Evolutionary conservation across 2,888 invertebrate species (phyloP).

Genomic region (Hecatera dysodea): DNA sequence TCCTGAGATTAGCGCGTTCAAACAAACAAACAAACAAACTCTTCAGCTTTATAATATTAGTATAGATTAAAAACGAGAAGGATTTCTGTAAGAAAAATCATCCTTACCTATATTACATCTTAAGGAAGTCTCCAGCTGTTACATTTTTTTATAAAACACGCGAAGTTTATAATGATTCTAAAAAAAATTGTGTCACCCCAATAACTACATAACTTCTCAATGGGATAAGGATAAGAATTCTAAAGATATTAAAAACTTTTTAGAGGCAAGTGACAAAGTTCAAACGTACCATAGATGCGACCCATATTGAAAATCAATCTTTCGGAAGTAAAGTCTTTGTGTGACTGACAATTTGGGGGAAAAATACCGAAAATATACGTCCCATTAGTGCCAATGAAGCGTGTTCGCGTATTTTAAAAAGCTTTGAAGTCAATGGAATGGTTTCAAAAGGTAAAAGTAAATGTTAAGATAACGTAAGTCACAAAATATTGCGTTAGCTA

Average conservation of each 20-base stretch:
- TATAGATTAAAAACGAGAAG: no score
- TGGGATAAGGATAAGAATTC: conserved; percentile 25
- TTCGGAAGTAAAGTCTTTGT: conserved; percentile 71
- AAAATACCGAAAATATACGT: conserved; percentile 30
- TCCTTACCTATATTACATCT: no score
- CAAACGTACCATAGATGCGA: conserved; percentile 56
- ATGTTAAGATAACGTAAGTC: neutral
- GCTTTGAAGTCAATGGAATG: neutral
- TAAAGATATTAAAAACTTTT: conserved; percentile 34
- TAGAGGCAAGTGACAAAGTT: conserved; percentile 47
- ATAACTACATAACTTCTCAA: conserved; percentile 1
- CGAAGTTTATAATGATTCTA: neutral
- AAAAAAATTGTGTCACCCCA: neutral
- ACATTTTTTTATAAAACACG: neutral
- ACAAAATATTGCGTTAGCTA: no score
- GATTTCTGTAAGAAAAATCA: no score
- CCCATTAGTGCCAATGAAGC: conserved; percentile 26
- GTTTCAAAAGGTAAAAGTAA: neutral
- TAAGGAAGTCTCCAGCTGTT: neutral
- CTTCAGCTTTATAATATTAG: no score
- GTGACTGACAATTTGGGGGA: conserved; percentile 47
- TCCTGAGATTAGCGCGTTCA: no score
- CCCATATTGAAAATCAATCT: conserved; percentile 70
- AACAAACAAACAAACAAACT: no score
- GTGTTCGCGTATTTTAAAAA: neutral